These are phyloP conservation scores for Caenorhabditis wallacei DNA, from an alignment of 2,888 invertebrate species.

Conservation along the genomic window DNA sequence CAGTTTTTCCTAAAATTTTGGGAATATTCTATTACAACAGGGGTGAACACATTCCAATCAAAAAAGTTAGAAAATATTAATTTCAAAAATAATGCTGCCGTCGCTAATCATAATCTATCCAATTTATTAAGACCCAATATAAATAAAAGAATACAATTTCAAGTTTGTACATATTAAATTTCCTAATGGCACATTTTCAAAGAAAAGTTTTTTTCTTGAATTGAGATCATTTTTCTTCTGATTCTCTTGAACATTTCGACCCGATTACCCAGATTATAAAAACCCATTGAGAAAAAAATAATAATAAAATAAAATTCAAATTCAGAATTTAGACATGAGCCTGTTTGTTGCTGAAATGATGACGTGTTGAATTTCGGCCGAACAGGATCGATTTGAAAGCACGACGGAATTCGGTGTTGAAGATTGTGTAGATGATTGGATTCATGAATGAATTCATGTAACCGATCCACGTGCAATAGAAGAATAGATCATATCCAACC, in stretches of 20 bases:
- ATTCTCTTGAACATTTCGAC: conserved; percentile 10
- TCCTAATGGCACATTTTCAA: conserved; percentile 21
- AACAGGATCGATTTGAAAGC: conserved; percentile 87
- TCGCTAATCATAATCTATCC: not conserved
- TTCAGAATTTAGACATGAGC: conserved; percentile 45
- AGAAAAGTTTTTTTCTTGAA: not conserved
- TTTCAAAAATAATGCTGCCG: too few relatives aligned
- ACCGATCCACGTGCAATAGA: conserved; percentile 97
- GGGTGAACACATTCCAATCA: too few relatives aligned
- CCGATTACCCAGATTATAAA: conserved; percentile 17
- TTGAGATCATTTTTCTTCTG: not conserved
- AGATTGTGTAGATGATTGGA: conserved; percentile 86
- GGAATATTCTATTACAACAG: too few relatives aligned
- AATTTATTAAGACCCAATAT: conserved; percentile 20
- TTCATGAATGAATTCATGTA: conserved; percentile 91
- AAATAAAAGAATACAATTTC: not conserved
- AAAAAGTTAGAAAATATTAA: too few relatives aligned
- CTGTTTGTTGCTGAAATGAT: conserved; percentile 67
- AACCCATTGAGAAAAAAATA: conserved; percentile 23
- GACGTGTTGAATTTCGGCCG: conserved; percentile 61
- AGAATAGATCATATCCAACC: conserved; percentile 87
- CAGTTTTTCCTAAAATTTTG: too few relatives aligned
- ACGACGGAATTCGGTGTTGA: conserved; percentile 91
- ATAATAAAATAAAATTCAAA: not conserved
- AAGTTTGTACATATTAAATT: conserved; percentile 29